These are phyloP conservation scores for Tokudaia tokunoshimensis DNA, from an alignment of 2,797 vertebrate species.

Conservation along the genomic window DNA sequence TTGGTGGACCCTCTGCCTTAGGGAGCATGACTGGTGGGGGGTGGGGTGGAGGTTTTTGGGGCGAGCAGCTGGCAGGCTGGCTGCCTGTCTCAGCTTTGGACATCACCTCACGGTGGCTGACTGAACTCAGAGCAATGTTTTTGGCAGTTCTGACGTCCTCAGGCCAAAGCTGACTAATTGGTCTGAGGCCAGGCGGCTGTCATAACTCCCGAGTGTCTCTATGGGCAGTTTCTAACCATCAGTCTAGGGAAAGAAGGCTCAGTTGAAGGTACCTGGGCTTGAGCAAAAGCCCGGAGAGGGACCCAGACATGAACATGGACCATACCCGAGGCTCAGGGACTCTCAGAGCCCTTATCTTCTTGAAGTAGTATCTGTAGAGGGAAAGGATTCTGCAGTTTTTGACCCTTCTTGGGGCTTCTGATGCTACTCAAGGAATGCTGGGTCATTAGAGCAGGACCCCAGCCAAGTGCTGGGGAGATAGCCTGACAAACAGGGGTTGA, in stretches of 20 bases:
- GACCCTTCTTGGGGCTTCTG: background rate
- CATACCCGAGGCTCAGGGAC: background rate
- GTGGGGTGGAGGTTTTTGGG: slow-evolving; percentile 70
- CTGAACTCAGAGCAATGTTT: slow-evolving; percentile 54
- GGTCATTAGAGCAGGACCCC: background rate
- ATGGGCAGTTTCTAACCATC: background rate
- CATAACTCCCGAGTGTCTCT: background rate
- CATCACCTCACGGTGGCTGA: slow-evolving; percentile 75
- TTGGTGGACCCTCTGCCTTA: slow-evolving; percentile 80
- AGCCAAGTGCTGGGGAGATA: too few relatives aligned
- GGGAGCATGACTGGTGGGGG: slow-evolving; percentile 83
- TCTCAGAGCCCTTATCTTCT: background rate
- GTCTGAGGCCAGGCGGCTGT: background rate
- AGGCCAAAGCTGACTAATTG: background rate
- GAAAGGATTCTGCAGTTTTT: background rate
- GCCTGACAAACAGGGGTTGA: background rate
- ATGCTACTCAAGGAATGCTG: background rate
- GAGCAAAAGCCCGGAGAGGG: background rate
- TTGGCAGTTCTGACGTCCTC: slow-evolving; percentile 25
- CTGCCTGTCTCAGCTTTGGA: slow-evolving; percentile 56
- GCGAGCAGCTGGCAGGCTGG: slow-evolving; percentile 86
- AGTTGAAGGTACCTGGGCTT: background rate
- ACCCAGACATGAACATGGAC: background rate
- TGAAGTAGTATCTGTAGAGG: background rate
- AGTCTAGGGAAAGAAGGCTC: background rate